Conservation (phyloP, 2,888 invertebrate genomes). For the Resseliella maxima region DNA sequence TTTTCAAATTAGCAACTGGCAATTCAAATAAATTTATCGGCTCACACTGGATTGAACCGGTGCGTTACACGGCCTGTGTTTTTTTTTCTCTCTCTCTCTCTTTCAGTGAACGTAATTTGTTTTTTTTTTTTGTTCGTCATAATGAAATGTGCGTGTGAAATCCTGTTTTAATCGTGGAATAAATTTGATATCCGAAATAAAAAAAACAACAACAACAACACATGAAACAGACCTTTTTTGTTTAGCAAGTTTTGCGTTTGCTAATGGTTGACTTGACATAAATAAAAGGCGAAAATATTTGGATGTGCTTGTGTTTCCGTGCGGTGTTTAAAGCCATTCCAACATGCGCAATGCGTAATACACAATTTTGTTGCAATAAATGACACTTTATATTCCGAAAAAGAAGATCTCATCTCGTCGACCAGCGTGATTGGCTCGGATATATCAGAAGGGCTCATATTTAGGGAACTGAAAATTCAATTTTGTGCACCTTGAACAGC, state of each 20-base stretch:
- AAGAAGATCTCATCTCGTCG: background rate
- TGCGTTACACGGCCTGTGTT: background rate
- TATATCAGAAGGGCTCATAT: background rate
- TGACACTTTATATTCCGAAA: slow-evolving; percentile 34
- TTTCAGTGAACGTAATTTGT: background rate
- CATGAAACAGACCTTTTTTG: slow-evolving; percentile 34
- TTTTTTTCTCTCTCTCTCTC: too few species aligned
- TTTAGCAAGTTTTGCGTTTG: slow-evolving; percentile 16
- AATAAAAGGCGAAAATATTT: slow-evolving; percentile 20
- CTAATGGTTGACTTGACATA: slow-evolving; percentile 41
- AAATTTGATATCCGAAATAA: background rate
- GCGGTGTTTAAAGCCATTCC: slow-evolving; percentile 22
- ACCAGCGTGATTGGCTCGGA: background rate
- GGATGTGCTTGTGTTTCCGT: background rate
- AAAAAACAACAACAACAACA: background rate
- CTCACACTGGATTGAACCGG: background rate
- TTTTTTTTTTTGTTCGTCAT: background rate
- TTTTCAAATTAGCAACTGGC: background rate
- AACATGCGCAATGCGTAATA: slow-evolving; percentile 1
- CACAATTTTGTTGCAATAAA: background rate
- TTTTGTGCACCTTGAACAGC: slow-evolving; percentile 42
- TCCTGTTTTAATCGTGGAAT: slow-evolving; percentile 15
- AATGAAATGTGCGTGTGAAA: slow-evolving; percentile 26
- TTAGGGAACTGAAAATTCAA: slow-evolving; percentile 1
- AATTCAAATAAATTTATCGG: background rate